Conservation (phyloP, 2,113 vertebrate species). For the Barbus barbus region DNA sequence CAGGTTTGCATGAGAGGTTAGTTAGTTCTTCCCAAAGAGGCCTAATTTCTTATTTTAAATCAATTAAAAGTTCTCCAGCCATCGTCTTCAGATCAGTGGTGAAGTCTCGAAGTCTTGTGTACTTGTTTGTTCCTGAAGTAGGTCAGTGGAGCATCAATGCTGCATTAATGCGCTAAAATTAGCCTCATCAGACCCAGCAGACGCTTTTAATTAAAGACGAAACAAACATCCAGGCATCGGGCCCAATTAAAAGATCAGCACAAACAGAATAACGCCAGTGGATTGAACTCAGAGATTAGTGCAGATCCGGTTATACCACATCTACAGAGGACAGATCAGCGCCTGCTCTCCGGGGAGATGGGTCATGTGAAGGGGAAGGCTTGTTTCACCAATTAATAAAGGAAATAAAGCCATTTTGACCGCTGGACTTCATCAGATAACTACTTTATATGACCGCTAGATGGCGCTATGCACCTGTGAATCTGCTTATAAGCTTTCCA, state of each 20-base stretch:
- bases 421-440: not conserved
- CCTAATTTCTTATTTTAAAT: not conserved
- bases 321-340: too few relatives aligned
- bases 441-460: not conserved
- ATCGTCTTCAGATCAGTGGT: not conserved
- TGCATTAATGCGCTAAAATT: conserved; percentile 29
- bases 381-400: not conserved
- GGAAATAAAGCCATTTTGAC: not conserved
- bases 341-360: too few relatives aligned
- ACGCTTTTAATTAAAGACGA: conserved; percentile 24
- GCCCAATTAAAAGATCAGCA: conserved; percentile 22
- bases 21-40: not conserved
- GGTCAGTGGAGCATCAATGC: conserved; percentile 13
- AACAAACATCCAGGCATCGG: conserved; percentile 20
- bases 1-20: not conserved
- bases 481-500: not conserved
- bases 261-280: conserved; percentile 38
- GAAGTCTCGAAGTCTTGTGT: not conserved
- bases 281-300: conserved; percentile 56
- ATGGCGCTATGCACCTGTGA: not conserved
- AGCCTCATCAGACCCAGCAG: conserved; percentile 10
- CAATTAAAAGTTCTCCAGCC: not conserved
- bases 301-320: too few relatives aligned
- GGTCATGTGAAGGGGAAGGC: not conserved
- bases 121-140: conserved; percentile 13